Base-by-base conservation (phyloP, 2,797 vertebrate species). In the Tachyglossus aculeatus region DNA sequence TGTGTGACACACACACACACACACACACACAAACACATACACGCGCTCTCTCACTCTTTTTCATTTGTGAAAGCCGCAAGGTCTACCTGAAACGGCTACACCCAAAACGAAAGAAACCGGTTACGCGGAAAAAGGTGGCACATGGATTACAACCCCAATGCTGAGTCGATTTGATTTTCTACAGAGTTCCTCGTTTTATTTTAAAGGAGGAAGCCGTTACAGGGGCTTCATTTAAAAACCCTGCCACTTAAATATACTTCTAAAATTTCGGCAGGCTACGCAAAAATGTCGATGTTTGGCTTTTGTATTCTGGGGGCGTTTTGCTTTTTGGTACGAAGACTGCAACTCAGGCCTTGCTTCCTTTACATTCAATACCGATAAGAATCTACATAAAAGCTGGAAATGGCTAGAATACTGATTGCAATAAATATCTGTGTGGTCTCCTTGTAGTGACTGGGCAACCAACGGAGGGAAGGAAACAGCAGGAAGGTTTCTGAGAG, bases 321-420 rank as follows among this genome's bases (percentile, higher is more conserved):
- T 60, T 54, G 55, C 41, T 41, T 64, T 38, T 67, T 48, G 33
- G 14, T 71, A 74, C 66, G 86, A 86, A 80, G 81, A 87, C 78
- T 83, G 85, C 22, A 61, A 76, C 47, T 83, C 87, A 89, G 90
- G 91, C 88, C 90, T 91, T 88, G 87, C 83, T 92, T 92, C 84
- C 82, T 80, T 91, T 93, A 93, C 91, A 94, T 93, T 94, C 92
- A 92, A 86, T 87, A 90, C 89, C 86, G 87, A 85, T 78, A 90
- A 90, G 68, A 89, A 83, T 91, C 90, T 90, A 93, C 90, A 89
- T 67, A 86, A 88, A 90, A 92, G 88, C 88, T 91, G 87, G 77
- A 87, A 89, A 80, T 88, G 91, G 91, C 90, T 88, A 88, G 92
- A 92, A 94, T 91, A 94, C 92, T 94, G 93, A 94, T 92, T 93